These are phyloP conservation scores for Dione juno DNA, from an alignment of 2,888 invertebrate species.

Conservation along the genomic window DNA sequence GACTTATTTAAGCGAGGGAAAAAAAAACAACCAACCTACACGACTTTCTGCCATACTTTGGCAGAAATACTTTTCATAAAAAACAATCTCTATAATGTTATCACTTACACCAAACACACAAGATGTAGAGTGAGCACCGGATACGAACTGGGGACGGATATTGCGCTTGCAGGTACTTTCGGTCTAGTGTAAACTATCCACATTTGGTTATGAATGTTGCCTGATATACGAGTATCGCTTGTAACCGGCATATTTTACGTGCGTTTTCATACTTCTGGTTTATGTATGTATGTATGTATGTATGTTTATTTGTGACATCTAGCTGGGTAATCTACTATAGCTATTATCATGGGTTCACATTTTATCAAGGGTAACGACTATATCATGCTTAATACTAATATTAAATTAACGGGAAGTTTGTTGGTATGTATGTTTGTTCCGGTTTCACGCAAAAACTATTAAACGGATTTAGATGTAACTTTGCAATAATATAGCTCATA, in stretches of 20 bases:
- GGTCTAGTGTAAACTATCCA: constrained; percentile 72
- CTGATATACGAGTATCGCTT: constrained; percentile 31
- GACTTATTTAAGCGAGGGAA: too few species aligned
- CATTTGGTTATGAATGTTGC: constrained; percentile 72
- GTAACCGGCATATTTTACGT: constrained; percentile 31
- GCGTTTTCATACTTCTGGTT: constrained; percentile 27
- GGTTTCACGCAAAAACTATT: too few species aligned
- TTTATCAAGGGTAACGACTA: too few species aligned
- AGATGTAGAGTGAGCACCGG: constrained; percentile 69
- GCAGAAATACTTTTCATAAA: background rate
- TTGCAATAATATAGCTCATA: too few species aligned
- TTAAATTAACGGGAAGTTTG: too few species aligned
- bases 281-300: constrained; percentile 17
- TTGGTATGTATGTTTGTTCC: too few species aligned
- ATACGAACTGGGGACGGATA: constrained; percentile 76
- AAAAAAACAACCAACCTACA: too few species aligned
- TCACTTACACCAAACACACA: constrained; percentile 47
- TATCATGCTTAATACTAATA: too few species aligned
- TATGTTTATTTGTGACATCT: background rate
- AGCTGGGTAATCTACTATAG: background rate
- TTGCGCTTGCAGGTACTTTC: constrained; percentile 75
- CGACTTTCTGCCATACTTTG: too few species aligned
- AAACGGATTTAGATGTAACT: too few species aligned
- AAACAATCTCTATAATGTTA: constrained; percentile 28
- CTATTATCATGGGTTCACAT: too few species aligned